Conservation (phyloP, 2,888 invertebrate species). For the Caradrina kadenii region DNA sequence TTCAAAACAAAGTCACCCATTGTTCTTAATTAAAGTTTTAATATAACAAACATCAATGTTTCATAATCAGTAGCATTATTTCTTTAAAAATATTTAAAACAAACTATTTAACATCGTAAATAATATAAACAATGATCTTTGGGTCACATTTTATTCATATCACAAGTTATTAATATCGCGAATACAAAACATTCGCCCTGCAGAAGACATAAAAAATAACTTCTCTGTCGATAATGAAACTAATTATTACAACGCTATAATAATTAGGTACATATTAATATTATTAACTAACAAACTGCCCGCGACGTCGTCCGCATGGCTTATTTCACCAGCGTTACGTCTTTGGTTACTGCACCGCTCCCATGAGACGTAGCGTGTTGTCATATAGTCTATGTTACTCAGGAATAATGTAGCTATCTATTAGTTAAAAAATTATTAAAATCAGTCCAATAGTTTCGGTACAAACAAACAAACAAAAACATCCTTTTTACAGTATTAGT, state of each 20-base stretch:
- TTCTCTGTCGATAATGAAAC: slow-evolving; percentile 48
- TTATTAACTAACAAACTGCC: no score
- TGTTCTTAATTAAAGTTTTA: background rate
- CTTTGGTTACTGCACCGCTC: no score
- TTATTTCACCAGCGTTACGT: no score
- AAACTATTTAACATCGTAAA: slow-evolving; percentile 53
- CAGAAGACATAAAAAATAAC: slow-evolving; percentile 35
- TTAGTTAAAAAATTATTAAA: no score
- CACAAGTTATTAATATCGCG: slow-evolving; percentile 47
- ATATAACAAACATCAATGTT: slow-evolving; percentile 1
- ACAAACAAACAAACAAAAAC: no score
- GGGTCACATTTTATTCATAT: slow-evolving; percentile 61
- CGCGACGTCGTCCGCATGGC: no score
- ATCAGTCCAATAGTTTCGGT: no score
- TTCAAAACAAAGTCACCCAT: slow-evolving; percentile 1
- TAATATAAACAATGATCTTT: slow-evolving; percentile 53
- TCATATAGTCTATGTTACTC: no score
- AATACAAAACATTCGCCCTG: slow-evolving; percentile 39
- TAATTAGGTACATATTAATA: slow-evolving; percentile 39
- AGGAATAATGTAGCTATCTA: no score
- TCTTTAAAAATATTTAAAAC: slow-evolving; percentile 28
- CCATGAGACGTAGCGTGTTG: no score
- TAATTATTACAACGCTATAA: slow-evolving; percentile 55
- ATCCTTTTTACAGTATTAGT: no score
- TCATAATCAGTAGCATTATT: slow-evolving; percentile 24